Conservation (phyloP, 2,113 vertebrate genomes). For the Delphinus delphis region DNA sequence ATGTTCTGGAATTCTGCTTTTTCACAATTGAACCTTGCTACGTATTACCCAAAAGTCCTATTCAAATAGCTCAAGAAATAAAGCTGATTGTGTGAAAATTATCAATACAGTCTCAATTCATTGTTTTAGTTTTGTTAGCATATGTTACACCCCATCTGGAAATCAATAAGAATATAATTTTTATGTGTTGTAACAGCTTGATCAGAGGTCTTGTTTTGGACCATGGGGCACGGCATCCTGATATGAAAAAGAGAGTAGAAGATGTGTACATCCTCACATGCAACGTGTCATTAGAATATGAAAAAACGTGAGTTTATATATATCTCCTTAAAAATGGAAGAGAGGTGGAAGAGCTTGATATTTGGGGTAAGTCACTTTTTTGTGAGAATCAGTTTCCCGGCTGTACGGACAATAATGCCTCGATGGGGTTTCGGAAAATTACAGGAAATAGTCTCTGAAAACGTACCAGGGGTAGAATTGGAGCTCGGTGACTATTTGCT, state of each 20-base stretch:
- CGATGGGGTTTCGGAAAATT: not conserved
- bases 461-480: not conserved
- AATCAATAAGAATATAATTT: not conserved
- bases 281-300: conserved; percentile 96
- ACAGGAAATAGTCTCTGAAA: not conserved
- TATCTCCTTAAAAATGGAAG: not conserved
- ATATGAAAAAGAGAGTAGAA: conserved; percentile 98
- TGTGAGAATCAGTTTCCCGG: not conserved
- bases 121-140: not conserved
- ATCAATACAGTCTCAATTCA: not conserved
- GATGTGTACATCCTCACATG: conserved; percentile 95
- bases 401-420: not conserved
- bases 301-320: conserved; percentile 90
- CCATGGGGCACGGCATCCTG: conserved; percentile 96
- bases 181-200: conserved; percentile 75
- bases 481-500: not conserved
- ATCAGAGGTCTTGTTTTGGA: conserved; percentile 96
- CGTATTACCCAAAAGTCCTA: not conserved
- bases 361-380: not conserved
- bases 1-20: not conserved
- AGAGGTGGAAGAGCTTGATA: not conserved
- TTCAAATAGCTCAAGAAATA: not conserved
- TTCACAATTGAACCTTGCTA: not conserved
- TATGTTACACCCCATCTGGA: not conserved
- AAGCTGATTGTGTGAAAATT: accelerated